Evolutionary conservation across 1,140 invertebrate genomes (phyloP), one percentile per base, ranked within the genome.

Genomic region (Archivesica marissinica): DNA sequence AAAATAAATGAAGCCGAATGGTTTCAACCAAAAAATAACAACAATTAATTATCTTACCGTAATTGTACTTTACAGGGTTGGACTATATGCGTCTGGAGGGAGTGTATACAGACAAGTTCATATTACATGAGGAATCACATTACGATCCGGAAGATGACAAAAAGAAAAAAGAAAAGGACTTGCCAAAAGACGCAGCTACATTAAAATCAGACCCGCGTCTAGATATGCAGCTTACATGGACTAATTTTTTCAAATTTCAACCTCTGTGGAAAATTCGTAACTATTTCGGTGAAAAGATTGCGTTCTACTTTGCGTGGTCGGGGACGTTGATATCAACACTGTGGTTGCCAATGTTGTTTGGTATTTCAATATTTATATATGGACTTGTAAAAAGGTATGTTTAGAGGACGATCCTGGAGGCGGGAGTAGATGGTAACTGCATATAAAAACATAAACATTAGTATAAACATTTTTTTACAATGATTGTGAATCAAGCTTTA

Each of bases 241-340:
- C 88, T 3, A 88, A 88, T 33, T 84, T 92, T 35, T 91, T 84
- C 38, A 93, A 87, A 75, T 93, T 89, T 84, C 93, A 94, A 77
- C 93, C 93, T 13, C 56, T 93, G 44, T 93, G 92, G 92, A 92
- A 91, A 50, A 93, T 94, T n/a, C 82, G 94, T 23, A 91, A 94
- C 85, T 95, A 95, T 85, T 94, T 94, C 90, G 94, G 94, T 7
- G 94, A 94, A 78, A 94, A 93, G 77, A 94, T 95, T 87, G 93
- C 93, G 0, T 92, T 95, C 33, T 95, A 94, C 74, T 95, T 95
- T 87, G 94, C 94, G 0, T 95, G 94, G 94, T 90, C 91, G 0
- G 94, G 94, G 0, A 88, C 90, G 47, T 66, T 94, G 20, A 92
- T 92, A 3, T 85, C 89, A 7, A 91, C 93, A 13, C 87, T 94